Evolutionary conservation across 2,113 vertebrate genomes (phyloP).

Genomic region (human): DNA sequence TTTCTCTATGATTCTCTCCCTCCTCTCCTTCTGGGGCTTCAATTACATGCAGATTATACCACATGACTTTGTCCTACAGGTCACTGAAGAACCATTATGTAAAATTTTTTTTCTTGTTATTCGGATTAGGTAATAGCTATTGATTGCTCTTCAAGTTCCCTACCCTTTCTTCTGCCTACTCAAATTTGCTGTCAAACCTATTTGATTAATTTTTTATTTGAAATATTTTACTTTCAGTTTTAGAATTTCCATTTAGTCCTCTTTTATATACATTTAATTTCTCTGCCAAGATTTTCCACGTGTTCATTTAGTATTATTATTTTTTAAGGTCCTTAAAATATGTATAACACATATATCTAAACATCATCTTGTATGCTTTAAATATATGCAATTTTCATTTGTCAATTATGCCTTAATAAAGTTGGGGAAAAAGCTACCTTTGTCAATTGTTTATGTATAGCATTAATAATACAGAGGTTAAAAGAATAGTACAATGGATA

Average conservation of each 20-base stretch:
- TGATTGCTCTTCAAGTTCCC: neutral
- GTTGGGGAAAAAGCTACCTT: no score
- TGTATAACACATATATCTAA: neutral
- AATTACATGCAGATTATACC: neutral
- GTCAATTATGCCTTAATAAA: no score
- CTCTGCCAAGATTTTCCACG: constrained; percentile 6
- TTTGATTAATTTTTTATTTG: neutral
- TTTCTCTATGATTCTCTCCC: neutral
- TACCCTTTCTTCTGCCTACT: neutral
- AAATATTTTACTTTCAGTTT: constrained; percentile 1
- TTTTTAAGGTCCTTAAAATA: neutral
- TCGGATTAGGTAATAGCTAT: constrained; percentile 2
- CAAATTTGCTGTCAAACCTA: neutral
- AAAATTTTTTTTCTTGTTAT: neutral
- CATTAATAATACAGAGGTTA: no score
- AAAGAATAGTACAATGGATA: no score
- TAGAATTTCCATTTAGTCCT: constrained; percentile 14
- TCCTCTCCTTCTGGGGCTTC: neutral
- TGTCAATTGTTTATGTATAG: no score
- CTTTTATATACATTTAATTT: constrained; percentile 27
- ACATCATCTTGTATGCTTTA: no score
- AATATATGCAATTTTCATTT: no score
- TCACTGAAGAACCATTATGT: neutral
- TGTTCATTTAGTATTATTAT: constrained; percentile 27
- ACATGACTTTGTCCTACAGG: neutral